Percentiles rank a stretch among this genome's conserved stretches.
These are phyloP conservation scores for Adelosebastes latens DNA, from an alignment of 2,797 vertebrate species.

Conservation along the genomic window DNA sequence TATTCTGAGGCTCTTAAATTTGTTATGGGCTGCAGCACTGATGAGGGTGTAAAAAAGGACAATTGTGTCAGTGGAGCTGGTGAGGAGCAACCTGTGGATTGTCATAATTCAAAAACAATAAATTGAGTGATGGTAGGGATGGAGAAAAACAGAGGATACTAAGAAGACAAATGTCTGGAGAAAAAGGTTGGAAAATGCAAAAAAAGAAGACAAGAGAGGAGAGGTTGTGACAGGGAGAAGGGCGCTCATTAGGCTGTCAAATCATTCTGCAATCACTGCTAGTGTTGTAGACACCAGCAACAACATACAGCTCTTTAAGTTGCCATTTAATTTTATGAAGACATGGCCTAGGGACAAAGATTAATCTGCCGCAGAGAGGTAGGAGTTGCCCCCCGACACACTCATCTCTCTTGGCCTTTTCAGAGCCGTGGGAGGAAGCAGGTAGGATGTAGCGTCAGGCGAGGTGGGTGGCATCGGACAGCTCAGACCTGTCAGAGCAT, in stretches of 20 bases:
- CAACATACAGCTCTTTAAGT: slow-evolving; percentile 27
- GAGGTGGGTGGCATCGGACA: slow-evolving; percentile 10
- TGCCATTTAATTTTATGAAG: slow-evolving; percentile 36
- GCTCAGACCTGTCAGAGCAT: slow-evolving; percentile 22
- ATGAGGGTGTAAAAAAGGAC: not conserved
- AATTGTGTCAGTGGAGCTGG: not conserved
- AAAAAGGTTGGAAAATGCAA: slow-evolving; percentile 25
- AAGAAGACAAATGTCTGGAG: slow-evolving; percentile 22
- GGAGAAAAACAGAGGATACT: not conserved
- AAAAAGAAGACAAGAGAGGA: not conserved
- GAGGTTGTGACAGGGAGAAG: not conserved
- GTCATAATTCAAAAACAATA: not conserved
- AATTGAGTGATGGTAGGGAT: not conserved
- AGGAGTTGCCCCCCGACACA: slow-evolving; percentile 2
- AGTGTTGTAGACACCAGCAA: slow-evolving; percentile 15
- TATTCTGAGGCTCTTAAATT: not conserved
- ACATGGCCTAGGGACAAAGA: slow-evolving; percentile 32
- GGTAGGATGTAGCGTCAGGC: slow-evolving; percentile 18
- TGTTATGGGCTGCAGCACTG: not conserved
- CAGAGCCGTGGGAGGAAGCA: slow-evolving; percentile 22
- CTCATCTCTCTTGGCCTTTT: slow-evolving; percentile 19
- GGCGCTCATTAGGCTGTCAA: slow-evolving; percentile 30
- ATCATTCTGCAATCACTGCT: slow-evolving; percentile 16
- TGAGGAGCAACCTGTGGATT: not conserved
- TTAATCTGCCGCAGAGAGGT: slow-evolving; percentile 39